Percentiles rank a stretch among this genome's conserved stretches.
These are phyloP conservation scores for Halcyon chelicuti DNA, from an alignment of 2,797 vertebrate genomes.

Conservation along the genomic window DNA sequence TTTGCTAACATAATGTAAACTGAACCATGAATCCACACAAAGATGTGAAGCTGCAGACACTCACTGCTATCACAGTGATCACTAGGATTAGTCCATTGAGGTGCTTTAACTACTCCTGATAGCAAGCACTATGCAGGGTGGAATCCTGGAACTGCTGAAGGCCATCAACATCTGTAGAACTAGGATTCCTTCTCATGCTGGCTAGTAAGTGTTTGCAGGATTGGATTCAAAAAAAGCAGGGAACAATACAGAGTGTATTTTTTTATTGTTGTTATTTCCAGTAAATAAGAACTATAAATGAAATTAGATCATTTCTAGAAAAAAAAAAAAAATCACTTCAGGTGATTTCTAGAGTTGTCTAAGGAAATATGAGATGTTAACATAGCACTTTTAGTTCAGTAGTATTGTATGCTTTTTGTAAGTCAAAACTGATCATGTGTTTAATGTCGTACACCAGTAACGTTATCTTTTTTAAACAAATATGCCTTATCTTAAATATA, in stretches of 20 bases:
- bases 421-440: not conserved
- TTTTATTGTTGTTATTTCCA: conserved; percentile 60
- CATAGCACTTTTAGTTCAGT: conserved; percentile 57
- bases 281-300: conserved; percentile 40
- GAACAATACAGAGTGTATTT: conserved; percentile 58
- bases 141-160: not conserved
- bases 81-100: not conserved
- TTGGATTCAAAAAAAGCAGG: conserved; percentile 39
- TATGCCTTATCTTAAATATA: conserved; percentile 5
- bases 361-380: conserved; percentile 8
- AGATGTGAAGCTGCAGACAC: conserved; percentile 36
- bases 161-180: not conserved
- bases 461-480: not conserved
- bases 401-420: not conserved
- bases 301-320: conserved; percentile 30
- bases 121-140: not conserved
- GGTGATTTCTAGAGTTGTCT: conserved; percentile 20
- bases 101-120: conserved; percentile 1
- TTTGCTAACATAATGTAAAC: conserved; percentile 34
- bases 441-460: conserved; percentile 9
- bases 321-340: not conserved
- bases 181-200: not conserved
- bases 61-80: not conserved
- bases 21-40: conserved; percentile 51
- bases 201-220: not conserved